A percentile compares a stretch with the other conserved stretches of the same genome.
These are phyloP conservation scores for Todiramphus saurophagus DNA, from an alignment of 2,113 vertebrate species.

Conservation along the genomic window DNA sequence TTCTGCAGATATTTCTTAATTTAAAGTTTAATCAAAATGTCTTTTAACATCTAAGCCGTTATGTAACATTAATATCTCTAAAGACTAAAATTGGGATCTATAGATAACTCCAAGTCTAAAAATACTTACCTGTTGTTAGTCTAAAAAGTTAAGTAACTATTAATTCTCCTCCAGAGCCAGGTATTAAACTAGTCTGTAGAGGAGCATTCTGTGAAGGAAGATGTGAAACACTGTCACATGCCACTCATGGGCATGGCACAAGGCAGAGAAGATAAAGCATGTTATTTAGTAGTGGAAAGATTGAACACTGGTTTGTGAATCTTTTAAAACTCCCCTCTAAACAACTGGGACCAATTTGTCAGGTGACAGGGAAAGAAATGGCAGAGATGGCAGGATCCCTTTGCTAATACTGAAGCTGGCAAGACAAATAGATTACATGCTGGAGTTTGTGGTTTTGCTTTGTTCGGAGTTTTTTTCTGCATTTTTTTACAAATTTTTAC, in stretches of 20 bases:
- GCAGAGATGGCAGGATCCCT: not conserved
- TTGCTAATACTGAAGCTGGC: not conserved
- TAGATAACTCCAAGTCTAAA: constrained; percentile 15
- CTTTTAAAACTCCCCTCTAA: not conserved
- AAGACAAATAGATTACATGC: not conserved
- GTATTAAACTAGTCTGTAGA: not conserved
- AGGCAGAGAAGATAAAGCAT: not conserved
- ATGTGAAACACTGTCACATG: not conserved
- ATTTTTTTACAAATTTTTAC: not conserved
- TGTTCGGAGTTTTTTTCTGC: not conserved
- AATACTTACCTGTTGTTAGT: not conserved
- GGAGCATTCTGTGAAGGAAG: not conserved
- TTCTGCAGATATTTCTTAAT: constrained; percentile 17
- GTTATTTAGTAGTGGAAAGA: not conserved
- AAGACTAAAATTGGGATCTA: constrained; percentile 6
- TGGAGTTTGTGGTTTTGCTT: rapidly evolving
- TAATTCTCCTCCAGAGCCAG: not conserved
- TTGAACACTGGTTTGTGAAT: not conserved
- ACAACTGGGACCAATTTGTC: not conserved
- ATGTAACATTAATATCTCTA: constrained; percentile 8
- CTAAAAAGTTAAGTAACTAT: constrained; percentile 28
- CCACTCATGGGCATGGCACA: not conserved
- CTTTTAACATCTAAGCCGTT: constrained; percentile 6
- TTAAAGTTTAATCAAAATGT: constrained; percentile 45
- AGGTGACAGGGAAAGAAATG: not conserved